These are phyloP conservation scores for Stictocephala bisonia DNA, from an alignment of 2,888 invertebrate genomes.

Conservation along the genomic window DNA sequence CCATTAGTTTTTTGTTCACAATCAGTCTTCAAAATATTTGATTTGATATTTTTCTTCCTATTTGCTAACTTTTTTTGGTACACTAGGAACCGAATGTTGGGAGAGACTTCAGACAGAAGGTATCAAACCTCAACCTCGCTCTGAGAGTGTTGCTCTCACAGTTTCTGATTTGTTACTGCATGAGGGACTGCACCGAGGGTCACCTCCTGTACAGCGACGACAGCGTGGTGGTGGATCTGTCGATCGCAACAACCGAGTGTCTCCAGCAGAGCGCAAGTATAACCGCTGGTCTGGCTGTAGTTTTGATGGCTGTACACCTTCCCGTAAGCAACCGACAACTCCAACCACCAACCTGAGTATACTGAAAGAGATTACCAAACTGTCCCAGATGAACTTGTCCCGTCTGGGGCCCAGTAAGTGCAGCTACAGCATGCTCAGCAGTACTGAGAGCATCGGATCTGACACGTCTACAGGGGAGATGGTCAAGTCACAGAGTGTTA, in stretches of 20 bases:
- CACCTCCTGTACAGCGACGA: conserved; percentile 52
- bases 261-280: conserved; percentile 23
- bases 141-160: conserved; percentile 75
- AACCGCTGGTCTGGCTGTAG: conserved; percentile 47
- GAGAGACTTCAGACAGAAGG: conserved; percentile 74
- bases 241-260: conserved; percentile 57
- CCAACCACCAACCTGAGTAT: conserved; percentile 62
- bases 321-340: conserved; percentile 51
- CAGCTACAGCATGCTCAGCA: conserved; percentile 75
- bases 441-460: conserved; percentile 63
- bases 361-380: conserved; percentile 75
- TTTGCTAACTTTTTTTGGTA: too few species aligned
- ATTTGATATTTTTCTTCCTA: too few species aligned
- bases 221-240: conserved; percentile 57
- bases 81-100: conserved; percentile 78
- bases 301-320: conserved; percentile 47
- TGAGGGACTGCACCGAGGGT: conserved; percentile 58
- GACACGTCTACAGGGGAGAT: conserved; percentile 74
- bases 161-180: conserved; percentile 70
- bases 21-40: too few species aligned
- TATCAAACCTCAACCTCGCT: conserved; percentile 74
- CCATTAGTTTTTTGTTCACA: neutral
- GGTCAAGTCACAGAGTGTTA: conserved; percentile 67
- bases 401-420: conserved; percentile 73
- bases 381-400: conserved; percentile 77